Conservation (phyloP, 2,888 invertebrate species). For the Timema cristinae region DNA sequence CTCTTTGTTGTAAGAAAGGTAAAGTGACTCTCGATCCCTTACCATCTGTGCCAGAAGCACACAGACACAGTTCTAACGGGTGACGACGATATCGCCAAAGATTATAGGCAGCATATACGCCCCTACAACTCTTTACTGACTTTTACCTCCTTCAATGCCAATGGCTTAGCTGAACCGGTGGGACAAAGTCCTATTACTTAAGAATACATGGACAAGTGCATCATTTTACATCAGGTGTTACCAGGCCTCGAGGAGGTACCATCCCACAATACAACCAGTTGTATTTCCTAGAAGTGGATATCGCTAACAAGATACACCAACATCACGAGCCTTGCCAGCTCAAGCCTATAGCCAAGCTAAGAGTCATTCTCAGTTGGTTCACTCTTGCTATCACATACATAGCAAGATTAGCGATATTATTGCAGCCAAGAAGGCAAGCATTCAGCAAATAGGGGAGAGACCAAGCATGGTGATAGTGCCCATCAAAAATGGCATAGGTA, state of each 20-base stretch:
- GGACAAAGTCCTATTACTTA: background rate
- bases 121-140: background rate
- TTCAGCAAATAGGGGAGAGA: background rate
- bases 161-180: background rate
- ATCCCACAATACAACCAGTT: background rate
- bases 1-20: too few species aligned
- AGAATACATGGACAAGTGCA: slow-evolving; percentile 1
- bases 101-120: background rate
- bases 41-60: background rate
- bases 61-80: background rate
- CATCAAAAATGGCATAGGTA: background rate
- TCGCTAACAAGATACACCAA: background rate
- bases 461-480: background rate
- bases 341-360: background rate
- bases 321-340: background rate
- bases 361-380: background rate
- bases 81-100: background rate
- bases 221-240: background rate
- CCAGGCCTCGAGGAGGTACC: background rate
- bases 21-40: too few species aligned
- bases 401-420: background rate
- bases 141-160: background rate
- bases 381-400: background rate
- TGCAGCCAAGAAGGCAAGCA: background rate
- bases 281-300: background rate